Evolutionary conservation across 2,888 invertebrate species (phyloP), one percentile per base, ranked within the genome.

Genomic region (Laspeyria flexula): DNA sequence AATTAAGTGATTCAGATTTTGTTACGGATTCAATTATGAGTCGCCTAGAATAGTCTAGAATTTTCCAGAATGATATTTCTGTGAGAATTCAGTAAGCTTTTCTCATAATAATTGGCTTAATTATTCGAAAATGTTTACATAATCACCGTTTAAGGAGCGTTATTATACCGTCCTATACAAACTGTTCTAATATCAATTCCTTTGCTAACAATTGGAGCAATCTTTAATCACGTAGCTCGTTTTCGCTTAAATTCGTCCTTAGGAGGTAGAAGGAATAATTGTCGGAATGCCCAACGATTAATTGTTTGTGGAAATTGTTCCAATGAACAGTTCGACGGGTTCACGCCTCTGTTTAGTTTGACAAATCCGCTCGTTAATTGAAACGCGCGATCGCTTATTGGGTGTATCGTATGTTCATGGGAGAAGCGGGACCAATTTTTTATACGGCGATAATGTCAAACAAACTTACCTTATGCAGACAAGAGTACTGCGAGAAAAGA

Each of bases 321-420:
- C 65, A 59, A 66, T 65, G 67, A 63, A 68, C 71, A 60, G 60
- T 63, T 60, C 68, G 61, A 59, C 55, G 45, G 51, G 53, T 59
- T 64, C 57, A 39, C 59, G 65, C 60, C 55, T 62, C 71, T 76
- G 73, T 81, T 81, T 80, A 77, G 74, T 81, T 81, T 81, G 77
- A 79, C 79, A 80, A 81, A 81, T 79, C 75, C 72, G 71, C 68
- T 71, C 62, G 72, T 73, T 81, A 77, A 77, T 77, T 75, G 68
- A 67, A 64, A 60, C 65, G 58, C 61, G 58, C 57, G 56, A 64
- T 64, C 62, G 68, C 39, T 66, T 51, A 10, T 37, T 34, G 34
- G 30, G 21, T 41, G 11, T 3, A 11, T 11, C 11, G 12, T 18
- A 16, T 27, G 33, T 18, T 41, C 4, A 7, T 18, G 4, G 45